Evolutionary conservation across 2,797 vertebrate species (phyloP).

Genomic region (Dromococcyx pavoninus): DNA sequence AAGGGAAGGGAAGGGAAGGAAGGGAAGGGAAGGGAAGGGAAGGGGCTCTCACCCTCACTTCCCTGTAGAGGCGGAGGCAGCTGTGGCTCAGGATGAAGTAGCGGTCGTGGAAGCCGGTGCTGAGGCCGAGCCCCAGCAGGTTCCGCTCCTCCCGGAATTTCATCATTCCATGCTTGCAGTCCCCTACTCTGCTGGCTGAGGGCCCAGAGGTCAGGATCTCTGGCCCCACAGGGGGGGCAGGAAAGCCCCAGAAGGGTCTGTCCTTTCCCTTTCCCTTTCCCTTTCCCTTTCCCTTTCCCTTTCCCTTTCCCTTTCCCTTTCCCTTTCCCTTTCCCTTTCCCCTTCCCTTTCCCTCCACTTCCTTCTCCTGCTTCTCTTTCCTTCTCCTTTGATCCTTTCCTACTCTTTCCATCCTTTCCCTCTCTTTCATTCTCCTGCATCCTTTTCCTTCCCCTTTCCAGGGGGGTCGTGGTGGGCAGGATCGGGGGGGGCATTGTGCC

Average conservation of each 20-base stretch:
- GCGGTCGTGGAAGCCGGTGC: constrained; percentile 87
- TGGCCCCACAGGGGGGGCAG: background rate
- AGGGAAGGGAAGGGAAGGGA: background rate
- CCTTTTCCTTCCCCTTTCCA: no score
- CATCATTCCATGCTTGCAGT: constrained; percentile 90
- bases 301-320: no score
- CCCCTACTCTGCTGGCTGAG: constrained; percentile 84
- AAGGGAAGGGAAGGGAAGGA: no score
- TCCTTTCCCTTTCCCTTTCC: no score
- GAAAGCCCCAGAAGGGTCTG: no score
- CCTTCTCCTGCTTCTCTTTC: no score
- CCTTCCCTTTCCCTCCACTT: no score
- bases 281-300: no score
- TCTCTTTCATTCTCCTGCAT: no score
- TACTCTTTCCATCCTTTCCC: no score
- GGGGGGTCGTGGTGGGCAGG: background rate
- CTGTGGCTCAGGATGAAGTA: constrained; percentile 90
- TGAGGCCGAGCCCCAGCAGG: constrained; percentile 84
- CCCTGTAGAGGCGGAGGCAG: constrained; percentile 91
- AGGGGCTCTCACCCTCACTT: no score
- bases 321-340: background rate
- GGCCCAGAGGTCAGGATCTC: background rate
- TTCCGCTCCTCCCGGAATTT: constrained; percentile 91
- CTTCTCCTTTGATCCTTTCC: no score
- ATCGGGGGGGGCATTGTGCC: background rate